Conservation (phyloP, 2,797 vertebrate genomes). For the Pantherophis alleghaniensis region DNA sequence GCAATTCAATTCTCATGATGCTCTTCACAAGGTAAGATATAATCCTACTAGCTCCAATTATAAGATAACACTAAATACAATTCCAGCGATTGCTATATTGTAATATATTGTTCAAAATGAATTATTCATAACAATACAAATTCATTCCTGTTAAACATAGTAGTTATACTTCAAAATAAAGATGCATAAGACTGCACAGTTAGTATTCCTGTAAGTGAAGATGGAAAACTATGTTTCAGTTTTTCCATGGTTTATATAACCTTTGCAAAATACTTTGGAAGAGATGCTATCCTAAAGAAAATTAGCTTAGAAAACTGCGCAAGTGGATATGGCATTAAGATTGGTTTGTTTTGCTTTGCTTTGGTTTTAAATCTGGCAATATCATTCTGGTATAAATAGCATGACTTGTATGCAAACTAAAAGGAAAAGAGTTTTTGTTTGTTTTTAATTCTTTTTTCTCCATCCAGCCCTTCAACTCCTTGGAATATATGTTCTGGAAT, state of each 20-base stretch:
- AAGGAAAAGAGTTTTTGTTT: background rate
- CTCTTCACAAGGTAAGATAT: conserved; percentile 75
- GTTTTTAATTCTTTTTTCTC: background rate
- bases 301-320: background rate
- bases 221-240: background rate
- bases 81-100: background rate
- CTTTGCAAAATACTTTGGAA: background rate
- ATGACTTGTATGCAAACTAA: background rate
- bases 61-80: background rate
- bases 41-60: background rate
- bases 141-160: background rate
- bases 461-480: background rate
- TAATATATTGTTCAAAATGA: background rate
- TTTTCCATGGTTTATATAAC: background rate
- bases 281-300: background rate
- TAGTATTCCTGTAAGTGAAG: background rate
- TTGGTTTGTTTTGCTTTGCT: background rate
- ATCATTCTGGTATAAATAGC: background rate
- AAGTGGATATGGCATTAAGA: background rate
- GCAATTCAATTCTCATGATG: conserved; percentile 80
- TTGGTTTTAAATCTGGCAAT: background rate
- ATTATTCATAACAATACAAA: background rate
- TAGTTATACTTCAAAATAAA: background rate
- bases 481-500: background rate
- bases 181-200: background rate